Evolutionary conservation across 2,888 invertebrate genomes (phyloP).

Genomic region (Leptogaster cylindrica): DNA sequence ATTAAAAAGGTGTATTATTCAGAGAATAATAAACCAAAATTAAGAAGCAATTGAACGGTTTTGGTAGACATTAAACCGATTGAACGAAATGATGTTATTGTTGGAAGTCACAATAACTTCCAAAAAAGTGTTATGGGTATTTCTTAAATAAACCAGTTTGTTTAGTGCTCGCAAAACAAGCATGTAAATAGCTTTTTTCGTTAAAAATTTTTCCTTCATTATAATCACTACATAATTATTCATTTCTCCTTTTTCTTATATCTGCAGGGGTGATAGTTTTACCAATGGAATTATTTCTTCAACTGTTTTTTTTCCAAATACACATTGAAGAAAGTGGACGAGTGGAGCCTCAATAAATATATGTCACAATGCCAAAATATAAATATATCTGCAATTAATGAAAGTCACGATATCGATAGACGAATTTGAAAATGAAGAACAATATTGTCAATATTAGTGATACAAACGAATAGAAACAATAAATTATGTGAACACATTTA

Average conservation of each 20-base stretch:
- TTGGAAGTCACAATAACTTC: too few relatives aligned
- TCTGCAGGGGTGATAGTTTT: conserved; percentile 12
- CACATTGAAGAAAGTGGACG: conserved; percentile 7
- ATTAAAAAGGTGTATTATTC: too few relatives aligned
- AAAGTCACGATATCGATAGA: background rate
- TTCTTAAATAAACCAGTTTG: conserved; percentile 5
- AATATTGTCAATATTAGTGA: conserved; percentile 31
- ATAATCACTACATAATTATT: background rate
- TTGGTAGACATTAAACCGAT: too few relatives aligned
- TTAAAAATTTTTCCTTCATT: background rate
- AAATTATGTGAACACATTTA: conserved; percentile 30
- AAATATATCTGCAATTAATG: background rate
- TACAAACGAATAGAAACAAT: conserved; percentile 34
- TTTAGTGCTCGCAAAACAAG: background rate
- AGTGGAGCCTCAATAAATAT: background rate
- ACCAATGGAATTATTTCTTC: conserved; percentile 11
- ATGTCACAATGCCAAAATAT: conserved; percentile 19
- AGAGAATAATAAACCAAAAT: too few relatives aligned
- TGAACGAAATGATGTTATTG: too few relatives aligned
- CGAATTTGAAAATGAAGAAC: background rate
- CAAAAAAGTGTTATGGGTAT: too few relatives aligned
- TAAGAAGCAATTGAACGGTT: too few relatives aligned
- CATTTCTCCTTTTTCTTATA: background rate
- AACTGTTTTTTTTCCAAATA: conserved; percentile 12
- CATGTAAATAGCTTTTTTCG: background rate